Conservation (phyloP, 2,888 invertebrate genomes). For the Thera obeliscata region DNA sequence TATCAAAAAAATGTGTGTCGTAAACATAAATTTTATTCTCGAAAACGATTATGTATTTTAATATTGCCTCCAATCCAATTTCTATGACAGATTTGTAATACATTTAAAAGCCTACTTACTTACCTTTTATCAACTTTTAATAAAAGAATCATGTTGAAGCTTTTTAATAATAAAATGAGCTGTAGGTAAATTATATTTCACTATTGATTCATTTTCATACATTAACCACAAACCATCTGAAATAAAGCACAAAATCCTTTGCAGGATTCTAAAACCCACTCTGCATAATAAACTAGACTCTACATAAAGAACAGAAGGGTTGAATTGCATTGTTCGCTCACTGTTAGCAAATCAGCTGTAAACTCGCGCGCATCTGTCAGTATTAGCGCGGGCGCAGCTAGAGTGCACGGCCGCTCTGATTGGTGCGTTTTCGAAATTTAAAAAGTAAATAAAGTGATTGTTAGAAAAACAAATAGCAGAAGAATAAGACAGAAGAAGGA, state of each 20-base stretch:
- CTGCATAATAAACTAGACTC: slow-evolving; percentile 22
- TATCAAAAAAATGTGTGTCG: too few species aligned
- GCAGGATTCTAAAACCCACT: background rate
- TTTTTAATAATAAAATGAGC: too few species aligned
- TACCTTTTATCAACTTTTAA: too few species aligned
- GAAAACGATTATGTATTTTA: too few species aligned
- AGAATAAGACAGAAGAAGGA: background rate
- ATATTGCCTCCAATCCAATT: too few species aligned
- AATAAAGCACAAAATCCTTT: slow-evolving; percentile 13
- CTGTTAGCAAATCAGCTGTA: slow-evolving; percentile 65
- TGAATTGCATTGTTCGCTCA: slow-evolving; percentile 42
- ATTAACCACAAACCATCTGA: background rate
- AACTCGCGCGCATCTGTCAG: slow-evolving; percentile 64
- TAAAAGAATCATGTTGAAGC: too few species aligned
- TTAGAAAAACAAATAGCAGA: background rate
- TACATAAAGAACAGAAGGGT: slow-evolving; percentile 31
- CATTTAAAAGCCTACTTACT: too few species aligned
- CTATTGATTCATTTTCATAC: background rate
- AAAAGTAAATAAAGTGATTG: slow-evolving; percentile 12
- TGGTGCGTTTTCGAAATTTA: slow-evolving; percentile 46
- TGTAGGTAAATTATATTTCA: too few species aligned
- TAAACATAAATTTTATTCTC: too few species aligned
- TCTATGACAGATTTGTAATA: too few species aligned
- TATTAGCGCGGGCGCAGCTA: slow-evolving; percentile 68
- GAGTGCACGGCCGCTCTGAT: slow-evolving; percentile 44